Base-by-base conservation (phyloP, 2,113 vertebrate species). In the Struthio camelus region DNA sequence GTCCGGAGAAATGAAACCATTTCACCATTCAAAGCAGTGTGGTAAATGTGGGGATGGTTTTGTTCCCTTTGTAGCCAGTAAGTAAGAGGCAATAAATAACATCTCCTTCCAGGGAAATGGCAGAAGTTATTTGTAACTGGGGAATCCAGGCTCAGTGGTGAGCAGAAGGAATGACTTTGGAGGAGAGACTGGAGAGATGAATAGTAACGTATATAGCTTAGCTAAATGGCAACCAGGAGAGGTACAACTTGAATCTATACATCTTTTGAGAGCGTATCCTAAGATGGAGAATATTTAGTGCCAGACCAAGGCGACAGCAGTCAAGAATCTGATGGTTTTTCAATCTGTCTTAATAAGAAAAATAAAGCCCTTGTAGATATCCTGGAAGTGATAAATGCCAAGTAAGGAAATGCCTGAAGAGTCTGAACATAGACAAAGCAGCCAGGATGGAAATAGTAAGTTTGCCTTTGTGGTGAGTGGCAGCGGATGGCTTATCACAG, bases 1-100 rank as follows among this genome's bases (percentile, higher is more conserved):
- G 54, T 4, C 11, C 1, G 0, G 2, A 82, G 82, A 78, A 71
- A 44, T 4, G 62, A 56, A 61, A 48, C 65, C 61, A 30, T 34
- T 84, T 66, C 81, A 46, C 56, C 89, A 77, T 66, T 67, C 73
- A 65, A 12, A 85, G 54, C 82, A 51, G n/a, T 9, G 51, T 14
- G 48, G 84, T 75, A 77, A 10, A 85, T 67, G 71, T 8, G 11
- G 62, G 77, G 62, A 32, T 0, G 14, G 71, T 58, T 94, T 67
- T 10, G 28, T 67, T 88, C 72, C 80, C 54, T 53, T 50, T 24
- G 38, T 11, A 78, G 87, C 81, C 79, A 73, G 70, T 0, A 1
- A 83, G 92, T 54, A 53, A 85, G 56, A 94, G 73, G 92, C 85
- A 87, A 75, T 96, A 96, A 97, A 94, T 92, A 94, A 94, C 51